phyloP scores from a whole-genome alignment of 2,113 vertebrate species.

The Tor tambroides region DNA sequence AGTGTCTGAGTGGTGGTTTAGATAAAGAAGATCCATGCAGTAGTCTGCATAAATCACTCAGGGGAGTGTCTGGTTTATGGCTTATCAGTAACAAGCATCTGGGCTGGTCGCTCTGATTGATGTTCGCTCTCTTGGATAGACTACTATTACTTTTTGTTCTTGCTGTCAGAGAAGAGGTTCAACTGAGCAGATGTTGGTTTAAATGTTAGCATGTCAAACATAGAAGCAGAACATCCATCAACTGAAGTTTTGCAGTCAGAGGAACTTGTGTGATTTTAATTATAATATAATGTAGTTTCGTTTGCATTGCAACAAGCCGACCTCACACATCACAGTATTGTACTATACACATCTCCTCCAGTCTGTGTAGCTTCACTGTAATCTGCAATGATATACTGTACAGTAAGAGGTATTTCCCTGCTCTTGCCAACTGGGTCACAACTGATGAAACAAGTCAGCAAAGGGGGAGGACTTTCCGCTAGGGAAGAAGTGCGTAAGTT shows the following conservation, averaged over 20 bases:
- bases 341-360: too few relatives aligned
- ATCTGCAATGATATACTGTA: background rate
- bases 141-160: background rate
- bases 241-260: background rate
- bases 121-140: background rate
- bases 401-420: background rate
- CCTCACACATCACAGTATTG: background rate
- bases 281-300: background rate
- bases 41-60: slow-evolving; percentile 23
- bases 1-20: slow-evolving; percentile 38
- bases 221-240: background rate
- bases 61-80: slow-evolving; percentile 31
- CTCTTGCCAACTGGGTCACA: slow-evolving; percentile 30
- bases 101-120: background rate
- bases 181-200: slow-evolving; percentile 12
- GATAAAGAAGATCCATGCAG: slow-evolving; percentile 9
- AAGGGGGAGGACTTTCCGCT: background rate
- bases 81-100: slow-evolving; percentile 38
- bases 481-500: background rate
- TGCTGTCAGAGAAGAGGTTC: background rate
- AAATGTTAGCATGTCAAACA: background rate
- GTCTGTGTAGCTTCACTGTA: background rate
- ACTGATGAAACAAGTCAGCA: background rate
- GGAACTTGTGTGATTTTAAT: background rate
- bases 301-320: background rate